Base-by-base conservation (phyloP, 2,888 invertebrate genomes). In the Lathronympha strigana region DNA sequence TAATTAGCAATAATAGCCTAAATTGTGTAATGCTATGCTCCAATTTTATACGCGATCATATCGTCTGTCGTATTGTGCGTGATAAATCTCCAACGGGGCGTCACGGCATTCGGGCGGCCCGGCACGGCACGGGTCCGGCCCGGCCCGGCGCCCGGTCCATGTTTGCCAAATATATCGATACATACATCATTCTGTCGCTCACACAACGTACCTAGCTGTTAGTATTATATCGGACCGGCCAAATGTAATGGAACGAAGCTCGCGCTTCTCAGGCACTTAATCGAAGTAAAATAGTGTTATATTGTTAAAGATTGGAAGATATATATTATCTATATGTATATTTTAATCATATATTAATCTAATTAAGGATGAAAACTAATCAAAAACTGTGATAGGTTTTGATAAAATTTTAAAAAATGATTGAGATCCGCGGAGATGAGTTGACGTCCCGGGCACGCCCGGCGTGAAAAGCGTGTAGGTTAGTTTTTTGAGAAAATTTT, bases 331-430 rank as follows among this genome's bases (percentile, higher is more conserved):
- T 90, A 90, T 90, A 91, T 87, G 85, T 90, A 90, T 92, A 91
- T 92, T 91, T 90, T 90, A 92, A 90, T 86, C 90, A 88, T 86
- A 89, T 92, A 92, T 90, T 91, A 90, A 90, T 80, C 77, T 84
- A 90, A 88, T 89, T 92, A 90, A 92, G 90, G 81, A 87, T 87
- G 90, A 88, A 90, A 89, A 92, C 89, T 92, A 92, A 90, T 92
- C 92, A 90, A 88, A 90, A 91, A 92, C 92, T 91, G 92, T 92
- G 92, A 92, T 92, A 92, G 90, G 92, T 92, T 92, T 92, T 92
- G 91, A 91, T 91, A 92, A 88, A 90, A 88, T 88, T 91, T 91
- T 90, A 90, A 90, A 87, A 84, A 84, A 77, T 81, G 77, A 70
- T 73, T 77, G 77, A 77, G 75, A 80, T 72, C 76, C 72, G 75